Percentiles rank a stretch among this genome's conserved stretches.
phyloP scores from a whole-genome alignment of 2,797 vertebrate species.

The Arnoldichthys spilopterus region DNA sequence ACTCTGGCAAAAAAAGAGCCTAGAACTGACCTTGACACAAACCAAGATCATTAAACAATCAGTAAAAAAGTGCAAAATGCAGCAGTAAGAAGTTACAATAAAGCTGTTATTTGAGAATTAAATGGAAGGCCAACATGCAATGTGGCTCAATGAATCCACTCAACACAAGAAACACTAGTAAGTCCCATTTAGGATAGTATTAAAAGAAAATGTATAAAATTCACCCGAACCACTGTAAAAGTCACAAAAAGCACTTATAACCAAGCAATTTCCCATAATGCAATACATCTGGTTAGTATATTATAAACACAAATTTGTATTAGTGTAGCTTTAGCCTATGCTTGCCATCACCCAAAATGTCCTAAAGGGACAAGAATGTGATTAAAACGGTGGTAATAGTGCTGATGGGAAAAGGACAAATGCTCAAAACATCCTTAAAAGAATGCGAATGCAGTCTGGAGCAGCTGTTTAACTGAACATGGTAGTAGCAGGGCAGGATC shows the following conservation, averaged over 20 bases:
- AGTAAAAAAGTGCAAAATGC: conserved; percentile 46
- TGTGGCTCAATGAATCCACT: conserved; percentile 23
- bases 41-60: conserved; percentile 29
- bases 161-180: conserved; percentile 32
- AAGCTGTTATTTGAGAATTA: conserved; percentile 39
- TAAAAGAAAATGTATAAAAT: conserved; percentile 31
- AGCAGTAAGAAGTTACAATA: conserved; percentile 43
- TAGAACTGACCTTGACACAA: conserved; percentile 26
- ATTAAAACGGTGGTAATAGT: not conserved
- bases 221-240: conserved; percentile 11
- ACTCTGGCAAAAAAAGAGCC: conserved; percentile 1
- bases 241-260: conserved; percentile 7
- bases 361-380: not conserved
- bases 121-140: conserved; percentile 20
- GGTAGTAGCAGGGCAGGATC: conserved; percentile 2
- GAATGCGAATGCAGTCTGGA: not conserved
- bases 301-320: not conserved
- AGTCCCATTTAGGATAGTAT: conserved; percentile 20
- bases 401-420: not conserved
- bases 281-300: conserved; percentile 38
- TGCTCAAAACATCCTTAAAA: conserved; percentile 8
- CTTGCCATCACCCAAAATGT: conserved; percentile 17
- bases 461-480: conserved; percentile 28
- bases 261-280: conserved; percentile 4
- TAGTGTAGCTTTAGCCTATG: conserved; percentile 1